A percentile compares a stretch with the other conserved stretches of the same genome.
phyloP scores from a whole-genome alignment of 2,888 invertebrate species.

The Lumbricus terrestris region DNA sequence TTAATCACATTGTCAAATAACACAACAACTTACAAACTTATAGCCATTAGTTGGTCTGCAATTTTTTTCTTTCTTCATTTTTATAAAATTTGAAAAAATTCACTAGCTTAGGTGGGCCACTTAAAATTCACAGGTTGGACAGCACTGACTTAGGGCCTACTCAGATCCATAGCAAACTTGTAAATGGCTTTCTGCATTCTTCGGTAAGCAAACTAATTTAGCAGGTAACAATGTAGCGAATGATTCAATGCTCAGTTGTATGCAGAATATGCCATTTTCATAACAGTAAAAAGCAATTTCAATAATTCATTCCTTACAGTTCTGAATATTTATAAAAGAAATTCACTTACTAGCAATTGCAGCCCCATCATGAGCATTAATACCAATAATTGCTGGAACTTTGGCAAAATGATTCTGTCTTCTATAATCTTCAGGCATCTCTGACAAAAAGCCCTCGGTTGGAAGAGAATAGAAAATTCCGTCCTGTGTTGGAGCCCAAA shows the following conservation, averaged over 20 bases:
- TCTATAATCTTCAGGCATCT: constrained; percentile 35
- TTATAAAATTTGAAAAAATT: no score
- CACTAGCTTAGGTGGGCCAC: no score
- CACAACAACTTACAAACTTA: no score
- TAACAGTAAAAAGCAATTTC: background rate
- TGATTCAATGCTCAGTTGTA: background rate
- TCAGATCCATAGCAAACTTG: no score
- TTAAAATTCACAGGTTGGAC: no score
- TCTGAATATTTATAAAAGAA: background rate
- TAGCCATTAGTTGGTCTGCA: no score
- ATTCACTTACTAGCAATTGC: constrained; percentile 36
- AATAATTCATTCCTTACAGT: background rate
- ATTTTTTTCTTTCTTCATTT: no score
- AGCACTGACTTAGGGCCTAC: no score
- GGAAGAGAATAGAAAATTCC: constrained; percentile 32
- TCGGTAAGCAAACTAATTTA: background rate
- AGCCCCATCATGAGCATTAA: constrained; percentile 39
- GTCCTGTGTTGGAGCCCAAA: constrained; percentile 41
- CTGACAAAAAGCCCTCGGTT: constrained; percentile 36
- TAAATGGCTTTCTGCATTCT: no score
- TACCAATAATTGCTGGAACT: constrained; percentile 41
- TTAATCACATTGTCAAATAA: no score
- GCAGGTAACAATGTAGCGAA: background rate
- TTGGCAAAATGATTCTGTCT: constrained; percentile 36
- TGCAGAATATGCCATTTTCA: background rate